Conservation (phyloP, 1,140 invertebrate genomes). For the Hylaeus anthracinus region DNA sequence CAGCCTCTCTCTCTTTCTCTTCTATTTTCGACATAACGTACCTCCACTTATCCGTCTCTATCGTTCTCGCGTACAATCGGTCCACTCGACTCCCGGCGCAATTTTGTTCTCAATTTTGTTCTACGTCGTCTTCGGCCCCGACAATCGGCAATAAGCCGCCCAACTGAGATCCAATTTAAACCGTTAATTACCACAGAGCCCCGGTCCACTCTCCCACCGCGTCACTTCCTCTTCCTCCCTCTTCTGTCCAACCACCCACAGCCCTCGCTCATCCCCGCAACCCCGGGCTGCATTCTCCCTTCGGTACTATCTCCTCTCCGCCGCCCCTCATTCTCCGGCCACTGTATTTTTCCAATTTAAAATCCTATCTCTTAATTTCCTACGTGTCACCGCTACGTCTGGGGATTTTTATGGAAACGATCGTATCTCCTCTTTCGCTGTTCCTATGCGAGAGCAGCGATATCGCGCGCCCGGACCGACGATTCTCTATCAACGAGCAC, state of each 20-base stretch:
- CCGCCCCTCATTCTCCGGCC: conserved; percentile 48
- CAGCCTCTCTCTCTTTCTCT: conserved; percentile 8
- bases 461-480: conserved; percentile 26
- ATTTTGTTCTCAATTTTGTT: conserved; percentile 72
- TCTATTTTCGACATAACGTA: conserved; percentile 37
- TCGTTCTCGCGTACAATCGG: conserved; percentile 54
- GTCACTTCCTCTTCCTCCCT: conserved; percentile 18
- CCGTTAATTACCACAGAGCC: conserved; percentile 72
- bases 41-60: conserved; percentile 49
- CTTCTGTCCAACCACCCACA: conserved; percentile 35
- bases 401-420: conserved; percentile 74
- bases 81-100: conserved; percentile 60
- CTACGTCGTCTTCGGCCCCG: conserved; percentile 63
- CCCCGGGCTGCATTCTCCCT: conserved; percentile 9
- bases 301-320: conserved; percentile 55
- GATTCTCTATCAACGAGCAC: conserved; percentile 56
- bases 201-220: neutral
- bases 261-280: conserved; percentile 5
- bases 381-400: conserved; percentile 77
- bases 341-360: conserved; percentile 73
- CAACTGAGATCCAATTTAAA: conserved; percentile 74
- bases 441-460: conserved; percentile 64
- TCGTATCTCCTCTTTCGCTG: conserved; percentile 64
- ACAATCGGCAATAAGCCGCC: conserved; percentile 70
- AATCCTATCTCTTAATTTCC: conserved; percentile 80